These are phyloP conservation scores for Hydrochoerus hydrochaeris DNA, from an alignment of 2,113 vertebrate genomes.

Conservation along the genomic window DNA sequence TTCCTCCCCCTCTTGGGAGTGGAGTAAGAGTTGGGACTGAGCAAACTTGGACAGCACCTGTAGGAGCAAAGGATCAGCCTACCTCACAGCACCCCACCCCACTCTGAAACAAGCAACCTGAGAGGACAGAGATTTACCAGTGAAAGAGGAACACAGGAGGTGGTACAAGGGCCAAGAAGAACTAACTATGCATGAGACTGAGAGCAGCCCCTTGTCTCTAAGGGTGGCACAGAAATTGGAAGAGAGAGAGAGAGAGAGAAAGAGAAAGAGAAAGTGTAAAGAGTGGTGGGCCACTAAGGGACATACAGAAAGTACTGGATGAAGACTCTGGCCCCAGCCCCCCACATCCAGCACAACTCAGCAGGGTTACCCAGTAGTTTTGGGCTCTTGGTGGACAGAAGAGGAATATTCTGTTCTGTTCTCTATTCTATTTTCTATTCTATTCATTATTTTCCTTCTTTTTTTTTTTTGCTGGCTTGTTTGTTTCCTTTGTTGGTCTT, in stretches of 20 bases:
- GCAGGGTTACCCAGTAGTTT: background rate
- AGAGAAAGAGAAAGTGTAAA: background rate
- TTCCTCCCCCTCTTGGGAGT: too few species aligned
- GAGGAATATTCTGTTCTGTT: too few species aligned
- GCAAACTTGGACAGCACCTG: background rate
- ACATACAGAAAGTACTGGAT: background rate
- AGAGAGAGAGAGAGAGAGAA: too few species aligned
- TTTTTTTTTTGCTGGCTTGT: background rate
- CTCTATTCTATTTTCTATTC: background rate
- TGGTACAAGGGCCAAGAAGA: background rate
- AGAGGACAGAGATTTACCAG: background rate
- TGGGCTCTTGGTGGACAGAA: background rate
- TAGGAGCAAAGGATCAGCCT: background rate
- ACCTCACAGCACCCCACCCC: background rate
- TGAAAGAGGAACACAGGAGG: background rate
- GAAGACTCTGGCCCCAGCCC: background rate
- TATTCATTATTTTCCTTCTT: too few species aligned
- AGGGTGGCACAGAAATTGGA: background rate
- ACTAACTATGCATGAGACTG: background rate
- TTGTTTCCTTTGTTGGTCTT: background rate
- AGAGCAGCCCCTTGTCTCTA: background rate
- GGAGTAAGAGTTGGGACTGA: background rate
- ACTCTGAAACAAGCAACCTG: background rate
- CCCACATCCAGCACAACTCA: background rate
- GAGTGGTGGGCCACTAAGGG: background rate